Percentiles rank a stretch among this genome's conserved stretches.
Evolutionary conservation across 2,888 invertebrate species (phyloP).

Genomic region (Drosophila leonis): DNA sequence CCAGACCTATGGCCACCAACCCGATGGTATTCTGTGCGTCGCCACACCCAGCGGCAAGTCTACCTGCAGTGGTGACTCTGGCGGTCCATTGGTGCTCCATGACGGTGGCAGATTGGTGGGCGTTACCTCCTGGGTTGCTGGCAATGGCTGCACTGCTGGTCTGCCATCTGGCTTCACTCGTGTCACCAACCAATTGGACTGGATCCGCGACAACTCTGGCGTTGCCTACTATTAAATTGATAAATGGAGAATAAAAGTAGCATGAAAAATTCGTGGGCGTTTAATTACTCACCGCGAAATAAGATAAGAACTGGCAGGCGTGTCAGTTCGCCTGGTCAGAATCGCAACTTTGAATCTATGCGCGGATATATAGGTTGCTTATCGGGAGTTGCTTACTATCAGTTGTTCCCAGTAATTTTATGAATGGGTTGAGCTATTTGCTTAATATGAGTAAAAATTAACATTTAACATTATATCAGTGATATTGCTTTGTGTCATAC

Average conservation of each 20-base stretch:
- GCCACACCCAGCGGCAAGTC: conserved; percentile 3
- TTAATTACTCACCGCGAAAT: not conserved
- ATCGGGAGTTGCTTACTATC: not conserved
- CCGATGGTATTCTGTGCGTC: conserved; percentile 5
- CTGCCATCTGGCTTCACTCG: conserved; percentile 61
- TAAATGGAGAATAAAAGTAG: not conserved
- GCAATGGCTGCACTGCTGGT: conserved; percentile 46
- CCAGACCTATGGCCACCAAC: conserved; percentile 3
- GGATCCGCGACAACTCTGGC: conserved; percentile 67
- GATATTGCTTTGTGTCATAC: too few relatives aligned
- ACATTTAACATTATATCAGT: too few relatives aligned
- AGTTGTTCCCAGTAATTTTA: too few relatives aligned
- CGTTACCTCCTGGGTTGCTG: conserved; percentile 21
- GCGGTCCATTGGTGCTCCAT: conserved; percentile 43
- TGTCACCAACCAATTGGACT: conserved; percentile 57
- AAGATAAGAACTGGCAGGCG: not conserved
- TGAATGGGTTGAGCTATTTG: too few relatives aligned
- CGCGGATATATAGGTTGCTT: conserved; percentile 4
- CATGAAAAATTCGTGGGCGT: not conserved
- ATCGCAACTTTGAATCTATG: too few relatives aligned
- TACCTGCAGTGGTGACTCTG: conserved; percentile 58
- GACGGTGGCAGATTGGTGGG: conserved; percentile 49
- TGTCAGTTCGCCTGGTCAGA: too few relatives aligned
- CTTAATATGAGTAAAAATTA: too few relatives aligned
- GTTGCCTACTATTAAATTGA: conserved; percentile 51